A percentile compares a stretch with the other conserved stretches of the same genome.
phyloP scores from a whole-genome alignment of 1,140 invertebrate genomes.

The Trachymyrmex cornetzi region DNA sequence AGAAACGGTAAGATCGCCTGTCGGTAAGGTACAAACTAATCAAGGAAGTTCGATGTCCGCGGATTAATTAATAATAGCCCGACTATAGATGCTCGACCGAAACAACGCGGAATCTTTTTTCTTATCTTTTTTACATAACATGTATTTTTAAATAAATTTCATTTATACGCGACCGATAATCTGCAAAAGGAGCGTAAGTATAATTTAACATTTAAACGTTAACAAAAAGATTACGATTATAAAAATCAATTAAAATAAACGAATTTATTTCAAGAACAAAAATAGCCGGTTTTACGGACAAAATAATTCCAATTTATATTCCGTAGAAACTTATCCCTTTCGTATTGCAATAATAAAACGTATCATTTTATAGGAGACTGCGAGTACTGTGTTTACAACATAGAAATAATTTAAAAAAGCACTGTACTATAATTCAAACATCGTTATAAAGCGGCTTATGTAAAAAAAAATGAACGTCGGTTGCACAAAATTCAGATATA shows the following conservation, averaged over 20 bases:
- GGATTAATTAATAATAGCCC: slow-evolving; percentile 41
- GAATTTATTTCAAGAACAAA: slow-evolving; percentile 44
- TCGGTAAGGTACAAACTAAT: slow-evolving; percentile 57
- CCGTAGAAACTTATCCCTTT: not conserved
- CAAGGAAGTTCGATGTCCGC: slow-evolving; percentile 47
- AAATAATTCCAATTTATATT: slow-evolving; percentile 30
- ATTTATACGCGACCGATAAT: not conserved
- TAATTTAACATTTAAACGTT: slow-evolving; percentile 25
- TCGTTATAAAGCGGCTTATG: not conserved
- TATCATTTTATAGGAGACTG: not conserved
- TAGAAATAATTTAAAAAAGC: slow-evolving; percentile 22
- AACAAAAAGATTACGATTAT: not conserved
- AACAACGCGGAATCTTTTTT: not conserved
- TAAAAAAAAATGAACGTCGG: not conserved
- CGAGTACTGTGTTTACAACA: not conserved
- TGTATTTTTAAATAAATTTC: not conserved
- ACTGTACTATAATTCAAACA: not conserved
- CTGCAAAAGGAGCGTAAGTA: not conserved
- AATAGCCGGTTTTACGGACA: slow-evolving; percentile 14
- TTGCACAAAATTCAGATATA: not conserved
- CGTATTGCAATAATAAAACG: not conserved
- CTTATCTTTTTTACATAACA: not conserved
- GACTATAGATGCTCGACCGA: not conserved
- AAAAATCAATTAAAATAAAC: slow-evolving; percentile 8
- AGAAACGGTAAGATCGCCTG: slow-evolving; percentile 58